These are phyloP conservation scores for Platypus cylindrus DNA, from an alignment of 2,888 invertebrate species.

Conservation along the genomic window DNA sequence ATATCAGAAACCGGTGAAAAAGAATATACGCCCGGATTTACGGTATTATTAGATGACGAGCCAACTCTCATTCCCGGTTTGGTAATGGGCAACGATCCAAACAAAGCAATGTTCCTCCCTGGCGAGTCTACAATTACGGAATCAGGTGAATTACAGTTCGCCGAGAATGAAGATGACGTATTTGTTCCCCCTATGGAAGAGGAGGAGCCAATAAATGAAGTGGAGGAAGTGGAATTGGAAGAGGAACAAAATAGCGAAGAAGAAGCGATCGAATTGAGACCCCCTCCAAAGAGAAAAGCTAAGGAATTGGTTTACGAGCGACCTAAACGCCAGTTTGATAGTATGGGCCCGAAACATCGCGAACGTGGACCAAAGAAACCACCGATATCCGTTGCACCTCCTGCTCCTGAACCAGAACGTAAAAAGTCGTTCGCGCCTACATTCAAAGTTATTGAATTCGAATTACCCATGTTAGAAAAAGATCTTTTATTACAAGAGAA, in stretches of 20 bases:
- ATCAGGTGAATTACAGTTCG: slow-evolving; percentile 32
- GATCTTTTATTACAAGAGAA: slow-evolving; percentile 31
- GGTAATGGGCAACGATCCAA: slow-evolving; percentile 51
- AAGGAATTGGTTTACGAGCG: slow-evolving; percentile 31
- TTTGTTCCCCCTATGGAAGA: slow-evolving; percentile 19
- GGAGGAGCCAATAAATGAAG: slow-evolving; percentile 20
- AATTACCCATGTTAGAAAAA: slow-evolving; percentile 28
- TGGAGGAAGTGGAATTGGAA: slow-evolving; percentile 25
- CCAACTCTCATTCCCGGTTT: slow-evolving; percentile 71
- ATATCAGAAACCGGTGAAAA: slow-evolving; percentile 57
- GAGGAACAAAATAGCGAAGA: slow-evolving; percentile 26
- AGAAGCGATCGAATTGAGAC: slow-evolving; percentile 20
- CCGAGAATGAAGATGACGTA: slow-evolving; percentile 37
- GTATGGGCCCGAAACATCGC: slow-evolving; percentile 30
- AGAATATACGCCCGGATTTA: slow-evolving; percentile 66
- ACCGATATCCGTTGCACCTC: slow-evolving; percentile 8
- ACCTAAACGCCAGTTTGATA: slow-evolving; percentile 27
- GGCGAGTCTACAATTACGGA: slow-evolving; percentile 33
- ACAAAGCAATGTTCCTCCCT: slow-evolving; percentile 34
- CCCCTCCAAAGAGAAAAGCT: slow-evolving; percentile 22
- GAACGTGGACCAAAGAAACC: slow-evolving; percentile 26
- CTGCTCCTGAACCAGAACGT: slow-evolving; percentile 6
- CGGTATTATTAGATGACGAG: slow-evolving; percentile 63
- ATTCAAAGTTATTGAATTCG: slow-evolving; percentile 24
- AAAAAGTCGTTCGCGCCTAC: slow-evolving; percentile 8